phyloP scores from a whole-genome alignment of 2,888 invertebrate genomes.

The Pemphredon lugubris region DNA sequence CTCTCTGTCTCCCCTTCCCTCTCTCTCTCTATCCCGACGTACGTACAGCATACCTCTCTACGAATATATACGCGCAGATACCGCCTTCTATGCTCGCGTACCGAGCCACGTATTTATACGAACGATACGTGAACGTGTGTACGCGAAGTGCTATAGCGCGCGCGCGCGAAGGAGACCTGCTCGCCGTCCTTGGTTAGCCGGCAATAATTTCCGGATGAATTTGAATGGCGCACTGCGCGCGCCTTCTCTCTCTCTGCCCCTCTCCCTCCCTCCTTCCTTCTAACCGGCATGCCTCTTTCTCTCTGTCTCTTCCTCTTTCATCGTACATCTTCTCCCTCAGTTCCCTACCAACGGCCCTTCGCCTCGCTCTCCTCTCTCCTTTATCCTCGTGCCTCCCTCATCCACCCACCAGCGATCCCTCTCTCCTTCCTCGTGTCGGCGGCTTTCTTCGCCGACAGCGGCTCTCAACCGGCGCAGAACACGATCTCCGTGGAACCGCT shows the following conservation, averaged over 20 bases:
- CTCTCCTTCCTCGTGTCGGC: too few species aligned
- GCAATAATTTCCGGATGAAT: conserved; percentile 76
- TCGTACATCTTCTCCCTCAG: conserved; percentile 16
- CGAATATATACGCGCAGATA: not conserved
- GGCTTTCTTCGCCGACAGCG: conserved; percentile 54
- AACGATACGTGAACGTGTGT: conserved; percentile 1
- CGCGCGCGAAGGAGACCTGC: conserved; percentile 45
- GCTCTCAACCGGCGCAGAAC: conserved; percentile 62
- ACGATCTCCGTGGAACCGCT: conserved; percentile 2
- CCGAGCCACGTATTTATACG: conserved; percentile 24
- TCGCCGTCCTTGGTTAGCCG: conserved; percentile 70
- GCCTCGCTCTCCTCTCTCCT: conserved; percentile 27
- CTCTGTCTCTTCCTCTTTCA: conserved; percentile 13
- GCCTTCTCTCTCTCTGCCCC: conserved; percentile 21
- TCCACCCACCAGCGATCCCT: conserved; percentile 39
- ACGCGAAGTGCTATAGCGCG: conserved; percentile 7
- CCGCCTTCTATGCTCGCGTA: conserved; percentile 1
- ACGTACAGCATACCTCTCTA: conserved; percentile 1
- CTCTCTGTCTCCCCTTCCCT: too few species aligned
- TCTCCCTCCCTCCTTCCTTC: not conserved
- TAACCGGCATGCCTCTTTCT: conserved; percentile 18
- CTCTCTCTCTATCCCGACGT: too few species aligned
- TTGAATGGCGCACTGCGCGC: conserved; percentile 70
- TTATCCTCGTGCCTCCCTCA: conserved; percentile 35
- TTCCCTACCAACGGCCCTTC: conserved; percentile 2